These are phyloP conservation scores for Talpa occidentalis DNA, from an alignment of 2,113 vertebrate genomes.

Conservation along the genomic window DNA sequence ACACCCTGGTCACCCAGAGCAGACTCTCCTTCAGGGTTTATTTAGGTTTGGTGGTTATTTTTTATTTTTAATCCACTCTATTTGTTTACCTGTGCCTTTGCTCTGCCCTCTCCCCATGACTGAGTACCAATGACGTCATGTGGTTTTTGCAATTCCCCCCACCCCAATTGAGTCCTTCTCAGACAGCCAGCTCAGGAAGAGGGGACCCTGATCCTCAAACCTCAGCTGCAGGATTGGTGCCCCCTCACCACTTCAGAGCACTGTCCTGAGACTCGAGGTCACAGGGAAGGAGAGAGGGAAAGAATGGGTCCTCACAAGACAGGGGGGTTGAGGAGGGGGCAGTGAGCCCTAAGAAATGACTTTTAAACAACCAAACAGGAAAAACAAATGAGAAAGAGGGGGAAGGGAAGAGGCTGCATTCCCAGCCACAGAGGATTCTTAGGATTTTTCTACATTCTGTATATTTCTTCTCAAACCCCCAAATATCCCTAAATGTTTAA, in stretches of 20 bases:
- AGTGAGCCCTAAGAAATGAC: slow-evolving; percentile 20
- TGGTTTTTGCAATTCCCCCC: slow-evolving; percentile 21
- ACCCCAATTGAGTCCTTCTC: background rate
- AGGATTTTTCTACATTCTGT: slow-evolving; percentile 78
- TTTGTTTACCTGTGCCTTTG: slow-evolving; percentile 32
- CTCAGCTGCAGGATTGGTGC: background rate
- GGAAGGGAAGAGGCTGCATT: background rate
- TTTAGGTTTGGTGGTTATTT: slow-evolving; percentile 63
- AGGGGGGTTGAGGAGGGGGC: background rate
- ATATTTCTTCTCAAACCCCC: slow-evolving; percentile 73
- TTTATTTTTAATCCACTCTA: slow-evolving; percentile 68
- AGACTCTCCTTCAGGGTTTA: slow-evolving; percentile 68
- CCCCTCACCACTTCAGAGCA: background rate
- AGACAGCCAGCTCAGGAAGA: background rate
- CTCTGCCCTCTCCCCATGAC: slow-evolving; percentile 72
- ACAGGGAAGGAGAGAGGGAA: background rate
- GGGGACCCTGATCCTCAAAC: slow-evolving; percentile 1
- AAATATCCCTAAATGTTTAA: slow-evolving; percentile 76
- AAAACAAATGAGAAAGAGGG: background rate
- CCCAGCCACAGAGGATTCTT: slow-evolving; percentile 56
- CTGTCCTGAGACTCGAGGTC: slow-evolving; percentile 42
- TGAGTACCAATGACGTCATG: slow-evolving; percentile 82
- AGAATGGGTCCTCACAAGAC: background rate
- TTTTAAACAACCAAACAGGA: slow-evolving; percentile 35
- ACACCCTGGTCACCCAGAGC: slow-evolving; percentile 48